Percentiles rank a stretch among this genome's conserved stretches.
Evolutionary conservation across 2,888 invertebrate species (phyloP).

Genomic region (Chloroclystis v-ata): DNA sequence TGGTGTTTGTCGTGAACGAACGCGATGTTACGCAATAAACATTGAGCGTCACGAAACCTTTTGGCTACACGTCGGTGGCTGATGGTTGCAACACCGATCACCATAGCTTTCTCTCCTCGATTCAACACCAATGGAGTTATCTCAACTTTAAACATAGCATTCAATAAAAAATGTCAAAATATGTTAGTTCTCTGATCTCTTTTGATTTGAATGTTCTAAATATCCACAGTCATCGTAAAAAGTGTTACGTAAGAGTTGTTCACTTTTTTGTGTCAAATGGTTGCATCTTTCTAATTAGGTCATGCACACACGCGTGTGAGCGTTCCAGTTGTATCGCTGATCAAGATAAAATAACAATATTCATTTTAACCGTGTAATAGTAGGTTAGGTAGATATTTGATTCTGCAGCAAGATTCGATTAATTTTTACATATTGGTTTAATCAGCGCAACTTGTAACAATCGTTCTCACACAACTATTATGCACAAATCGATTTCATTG

Average conservation of each 20-base stretch:
- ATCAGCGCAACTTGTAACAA: constrained; percentile 13
- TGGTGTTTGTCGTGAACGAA: constrained; percentile 41
- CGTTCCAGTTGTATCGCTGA: constrained; percentile 6
- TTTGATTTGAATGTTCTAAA: no score
- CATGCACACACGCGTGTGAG: constrained; percentile 12
- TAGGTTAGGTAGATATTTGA: no score
- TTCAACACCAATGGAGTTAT: constrained; percentile 40
- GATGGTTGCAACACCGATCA: constrained; percentile 58
- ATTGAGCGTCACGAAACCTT: constrained; percentile 63
- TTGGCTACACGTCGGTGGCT: constrained; percentile 45
- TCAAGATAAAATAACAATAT: background rate
- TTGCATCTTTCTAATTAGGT: constrained; percentile 10
- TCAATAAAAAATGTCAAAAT: background rate
- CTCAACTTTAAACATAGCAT: constrained; percentile 19
- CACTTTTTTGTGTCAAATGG: background rate
- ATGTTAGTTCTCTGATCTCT: background rate
- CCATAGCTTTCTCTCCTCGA: constrained; percentile 63
- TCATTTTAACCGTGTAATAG: no score
- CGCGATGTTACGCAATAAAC: constrained; percentile 59
- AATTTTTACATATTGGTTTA: background rate
- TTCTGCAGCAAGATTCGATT: background rate
- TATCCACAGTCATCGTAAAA: no score
- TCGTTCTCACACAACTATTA: constrained; percentile 20
- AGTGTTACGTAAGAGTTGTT: background rate
- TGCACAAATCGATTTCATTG: constrained; percentile 49